Evolutionary conservation across 2,888 invertebrate genomes (phyloP), one percentile per base, ranked within the genome.

Genomic region (Plebejus melissa): DNA sequence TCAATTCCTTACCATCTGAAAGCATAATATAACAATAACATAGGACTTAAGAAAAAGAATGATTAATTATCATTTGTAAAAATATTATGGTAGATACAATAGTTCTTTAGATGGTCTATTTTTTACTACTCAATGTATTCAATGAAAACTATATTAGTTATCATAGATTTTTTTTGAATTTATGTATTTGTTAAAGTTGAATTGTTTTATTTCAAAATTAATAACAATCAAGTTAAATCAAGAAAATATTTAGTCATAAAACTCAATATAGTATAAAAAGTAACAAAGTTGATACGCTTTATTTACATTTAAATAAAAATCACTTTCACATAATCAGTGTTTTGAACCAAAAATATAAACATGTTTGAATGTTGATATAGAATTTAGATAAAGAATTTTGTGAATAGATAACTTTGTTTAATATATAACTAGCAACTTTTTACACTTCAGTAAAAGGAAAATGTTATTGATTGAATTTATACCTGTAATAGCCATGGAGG

Each of bases 1-100:
- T 96, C 81, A 96, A 94, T 78, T 94, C 94, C 79, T 94, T 94
- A 82, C 86, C 85, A 6, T 82, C 88, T 88, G 80, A 2, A 82
- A 81, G 54, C 13, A 65, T 22, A 22, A 22, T 60, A 54, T 75
- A 77, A 76, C 74, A 60, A 11, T 41, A 41, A 41, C 9, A 41
- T 2, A 9, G 9, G 9, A 41, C 9, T 9, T 9, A 41, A 41
- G 0, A 9, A 41, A 6, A 41, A 41, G 6, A 41, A 41, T 7
- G 6, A 41, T 41, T 41, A 41, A 41, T 41, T 41, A 41, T 22
- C 22, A 22, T 41, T 41, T 36, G 36, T 36, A 36, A 36, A 36
- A 41, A 1, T 41, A 41, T 41, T 41, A 13, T 50, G 50, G 50
- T 50, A 3, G 50, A 50, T 41, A 46, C 11, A 13, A 11, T 50